phyloP scores from a whole-genome alignment of 2,113 vertebrate species.

The Harpagus bidentatus region DNA sequence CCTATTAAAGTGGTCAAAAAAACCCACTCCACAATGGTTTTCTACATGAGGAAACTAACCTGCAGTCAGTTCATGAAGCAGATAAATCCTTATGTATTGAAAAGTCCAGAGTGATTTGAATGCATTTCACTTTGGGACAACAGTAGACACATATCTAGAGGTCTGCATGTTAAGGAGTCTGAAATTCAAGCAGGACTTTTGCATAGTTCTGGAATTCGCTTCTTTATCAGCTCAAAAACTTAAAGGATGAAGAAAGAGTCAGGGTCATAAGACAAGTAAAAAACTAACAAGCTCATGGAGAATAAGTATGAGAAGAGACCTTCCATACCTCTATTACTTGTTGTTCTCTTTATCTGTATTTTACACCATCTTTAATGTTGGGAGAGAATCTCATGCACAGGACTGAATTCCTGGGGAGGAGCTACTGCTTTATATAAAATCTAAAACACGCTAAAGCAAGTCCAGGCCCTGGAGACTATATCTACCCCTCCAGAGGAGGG shows the following conservation, averaged over 20 bases:
- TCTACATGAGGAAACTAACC: not conserved
- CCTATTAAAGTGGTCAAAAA: not conserved
- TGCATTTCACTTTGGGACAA: not conserved
- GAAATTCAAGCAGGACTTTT: not conserved
- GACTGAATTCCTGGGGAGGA: not conserved
- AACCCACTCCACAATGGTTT: not conserved
- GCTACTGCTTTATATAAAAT: not conserved
- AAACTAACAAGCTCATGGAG: not conserved
- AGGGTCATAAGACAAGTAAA: not conserved
- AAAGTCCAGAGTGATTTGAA: not conserved
- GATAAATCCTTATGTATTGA: not conserved
- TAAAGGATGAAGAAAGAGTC: not conserved
- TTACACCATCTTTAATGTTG: not conserved
- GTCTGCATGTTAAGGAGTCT: not conserved
- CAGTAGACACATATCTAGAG: not conserved
- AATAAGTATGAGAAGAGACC: not conserved
- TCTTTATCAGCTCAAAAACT: not conserved
- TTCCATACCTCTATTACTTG: not conserved
- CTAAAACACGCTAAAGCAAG: not conserved
- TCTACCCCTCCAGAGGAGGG: not conserved
- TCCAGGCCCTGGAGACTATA: not conserved
- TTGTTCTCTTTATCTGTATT: not conserved
- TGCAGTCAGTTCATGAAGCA: not conserved
- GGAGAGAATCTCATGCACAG: not conserved
- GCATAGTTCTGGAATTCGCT: not conserved